Evolutionary conservation across 2,113 vertebrate species (phyloP).

Genomic region (Sardina pilchardus): DNA sequence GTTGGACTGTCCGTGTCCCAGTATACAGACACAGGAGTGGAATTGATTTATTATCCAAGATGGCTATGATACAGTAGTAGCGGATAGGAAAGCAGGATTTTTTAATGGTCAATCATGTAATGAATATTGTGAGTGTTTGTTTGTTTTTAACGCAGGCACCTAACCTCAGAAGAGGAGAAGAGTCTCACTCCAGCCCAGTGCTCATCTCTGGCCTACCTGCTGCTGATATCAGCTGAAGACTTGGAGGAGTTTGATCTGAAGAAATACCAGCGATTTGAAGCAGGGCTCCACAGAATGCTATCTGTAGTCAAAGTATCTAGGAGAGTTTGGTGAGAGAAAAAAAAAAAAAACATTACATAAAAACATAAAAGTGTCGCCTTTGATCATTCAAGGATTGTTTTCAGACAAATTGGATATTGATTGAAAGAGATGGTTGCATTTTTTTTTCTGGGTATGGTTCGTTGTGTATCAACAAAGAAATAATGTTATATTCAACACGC

Average conservation of each 20-base stretch:
- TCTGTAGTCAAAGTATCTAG: constrained; percentile 8
- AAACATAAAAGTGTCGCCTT: no score
- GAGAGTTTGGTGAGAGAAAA: constrained; percentile 24
- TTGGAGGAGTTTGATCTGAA: constrained; percentile 23
- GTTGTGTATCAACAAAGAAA: constrained; percentile 3
- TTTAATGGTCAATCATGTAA: neutral
- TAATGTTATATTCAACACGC: neutral
- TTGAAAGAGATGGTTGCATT: no score
- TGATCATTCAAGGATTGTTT: no score
- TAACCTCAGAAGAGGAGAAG: neutral
- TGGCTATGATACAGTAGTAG: neutral
- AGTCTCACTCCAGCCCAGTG: constrained; percentile 19
- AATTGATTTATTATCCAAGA: no score
- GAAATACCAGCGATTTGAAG: constrained; percentile 31
- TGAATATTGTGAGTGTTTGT: neutral
- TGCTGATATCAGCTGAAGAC: constrained; percentile 18
- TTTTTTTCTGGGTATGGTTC: no score
- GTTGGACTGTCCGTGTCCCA: no score
- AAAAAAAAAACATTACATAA: no score
- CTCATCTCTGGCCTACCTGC: constrained; percentile 18
- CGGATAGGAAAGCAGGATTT: no score
- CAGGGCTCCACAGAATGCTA: constrained; percentile 18
- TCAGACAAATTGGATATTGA: no score
- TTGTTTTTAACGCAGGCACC: neutral
- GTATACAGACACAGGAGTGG: no score